A percentile compares a stretch with the other conserved stretches of the same genome.
Conservation (phyloP, 1,140 invertebrate genomes). For the Orchestia grillus region DNA sequence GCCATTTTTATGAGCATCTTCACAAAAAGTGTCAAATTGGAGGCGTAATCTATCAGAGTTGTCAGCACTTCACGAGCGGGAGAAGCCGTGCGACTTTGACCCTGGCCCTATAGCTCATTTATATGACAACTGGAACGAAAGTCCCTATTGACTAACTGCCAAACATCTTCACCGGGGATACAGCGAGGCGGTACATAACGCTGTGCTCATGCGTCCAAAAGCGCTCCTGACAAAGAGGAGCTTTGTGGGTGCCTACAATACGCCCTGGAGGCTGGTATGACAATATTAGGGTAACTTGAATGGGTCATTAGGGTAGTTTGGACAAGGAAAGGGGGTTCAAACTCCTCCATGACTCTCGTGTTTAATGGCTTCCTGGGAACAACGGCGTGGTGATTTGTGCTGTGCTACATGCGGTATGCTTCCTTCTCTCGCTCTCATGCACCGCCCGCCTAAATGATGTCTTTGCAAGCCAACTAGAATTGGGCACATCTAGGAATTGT, state of each 20-base stretch:
- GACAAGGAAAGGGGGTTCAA: conserved; percentile 51
- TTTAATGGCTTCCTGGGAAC: conserved; percentile 43
- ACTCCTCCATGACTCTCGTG: not conserved
- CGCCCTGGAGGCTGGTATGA: conserved; percentile 42
- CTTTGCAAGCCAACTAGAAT: not conserved
- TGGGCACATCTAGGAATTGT: not conserved
- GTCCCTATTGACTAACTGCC: conserved; percentile 22
- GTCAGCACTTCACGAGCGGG: conserved; percentile 17
- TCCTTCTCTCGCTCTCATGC: not conserved
- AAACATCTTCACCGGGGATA: conserved; percentile 1
- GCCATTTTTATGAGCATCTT: not conserved
- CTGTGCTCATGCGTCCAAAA: not conserved
- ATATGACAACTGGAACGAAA: not conserved
- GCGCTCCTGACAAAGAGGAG: not conserved
- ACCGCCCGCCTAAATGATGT: too few species aligned
- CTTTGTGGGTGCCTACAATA: conserved; percentile 29
- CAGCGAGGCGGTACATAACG: not conserved
- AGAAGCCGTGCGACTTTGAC: not conserved
- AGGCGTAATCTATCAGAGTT: not conserved
- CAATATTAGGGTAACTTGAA: conserved; percentile 53
- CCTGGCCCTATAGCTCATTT: conserved; percentile 19
- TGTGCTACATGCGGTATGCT: not conserved
- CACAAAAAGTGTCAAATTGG: conserved; percentile 52
- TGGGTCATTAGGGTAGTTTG: conserved; percentile 48
- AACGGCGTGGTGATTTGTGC: not conserved